These are phyloP conservation scores for Solen grandis DNA, from an alignment of 1,140 invertebrate genomes.

Conservation along the genomic window DNA sequence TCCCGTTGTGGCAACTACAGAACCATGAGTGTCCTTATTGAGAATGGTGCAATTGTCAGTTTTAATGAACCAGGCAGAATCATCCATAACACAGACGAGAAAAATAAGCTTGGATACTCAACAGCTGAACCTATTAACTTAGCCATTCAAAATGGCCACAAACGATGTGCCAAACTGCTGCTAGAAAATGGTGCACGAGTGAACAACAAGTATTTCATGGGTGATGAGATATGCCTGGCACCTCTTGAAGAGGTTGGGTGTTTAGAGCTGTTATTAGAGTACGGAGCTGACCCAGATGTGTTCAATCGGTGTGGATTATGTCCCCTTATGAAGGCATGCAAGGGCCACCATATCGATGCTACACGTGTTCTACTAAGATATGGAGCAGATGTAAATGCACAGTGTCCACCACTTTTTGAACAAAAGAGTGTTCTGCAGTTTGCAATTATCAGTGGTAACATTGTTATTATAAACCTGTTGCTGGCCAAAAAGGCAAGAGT, in stretches of 20 bases:
- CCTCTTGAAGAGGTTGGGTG: conserved; percentile 87
- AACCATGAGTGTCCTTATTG: conserved; percentile 86
- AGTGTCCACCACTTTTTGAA: conserved; percentile 73
- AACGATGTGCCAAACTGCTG: conserved; percentile 85
- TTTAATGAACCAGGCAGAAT: conserved; percentile 81
- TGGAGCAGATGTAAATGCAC: conserved; percentile 88
- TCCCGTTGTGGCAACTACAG: conserved; percentile 89
- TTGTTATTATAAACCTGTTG: conserved; percentile 89
- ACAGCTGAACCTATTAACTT: conserved; percentile 77
- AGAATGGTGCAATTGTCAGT: conserved; percentile 90
- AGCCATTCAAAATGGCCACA: conserved; percentile 92
- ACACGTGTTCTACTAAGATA: conserved; percentile 91
- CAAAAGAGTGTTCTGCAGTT: conserved; percentile 90
- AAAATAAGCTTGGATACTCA: conserved; percentile 68
- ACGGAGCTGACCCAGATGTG: conserved; percentile 93
- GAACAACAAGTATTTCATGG: conserved; percentile 88
- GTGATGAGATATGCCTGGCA: conserved; percentile 93
- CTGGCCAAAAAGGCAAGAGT: conserved; percentile 88
- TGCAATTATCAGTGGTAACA: conserved; percentile 89
- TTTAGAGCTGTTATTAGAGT: conserved; percentile 89
- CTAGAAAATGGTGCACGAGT: conserved; percentile 87
- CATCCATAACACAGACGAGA: conserved; percentile 58
- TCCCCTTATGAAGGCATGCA: conserved; percentile 87
- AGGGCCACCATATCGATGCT: conserved; percentile 71
- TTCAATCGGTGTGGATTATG: conserved; percentile 88